Conservation (phyloP, 1,140 invertebrate genomes). For the Camponotus vicinus region DNA sequence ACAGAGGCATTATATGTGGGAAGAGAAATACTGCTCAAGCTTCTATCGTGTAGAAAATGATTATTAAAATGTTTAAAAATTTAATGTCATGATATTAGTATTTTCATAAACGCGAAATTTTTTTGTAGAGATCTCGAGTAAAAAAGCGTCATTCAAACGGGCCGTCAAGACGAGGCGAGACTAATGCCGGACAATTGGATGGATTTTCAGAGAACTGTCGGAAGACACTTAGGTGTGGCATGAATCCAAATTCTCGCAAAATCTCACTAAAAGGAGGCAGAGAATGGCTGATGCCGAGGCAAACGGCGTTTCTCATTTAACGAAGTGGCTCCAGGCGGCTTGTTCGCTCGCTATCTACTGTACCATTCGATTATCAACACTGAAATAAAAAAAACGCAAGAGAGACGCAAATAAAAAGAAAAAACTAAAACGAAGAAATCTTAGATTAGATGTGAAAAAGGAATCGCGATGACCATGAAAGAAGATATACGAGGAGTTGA, state of each 20-base stretch:
- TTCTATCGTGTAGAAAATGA: not conserved
- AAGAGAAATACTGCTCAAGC: not conserved
- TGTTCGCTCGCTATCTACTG: constrained; percentile 34
- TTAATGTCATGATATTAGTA: not conserved
- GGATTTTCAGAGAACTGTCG: constrained; percentile 65
- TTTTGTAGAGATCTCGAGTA: not conserved
- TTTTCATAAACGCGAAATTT: not conserved
- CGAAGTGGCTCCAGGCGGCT: constrained; percentile 29
- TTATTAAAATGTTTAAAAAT: not conserved
- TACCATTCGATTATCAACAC: constrained; percentile 33
- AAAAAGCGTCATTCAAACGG: not conserved
- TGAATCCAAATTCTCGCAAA: constrained; percentile 65
- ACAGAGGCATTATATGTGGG: too few relatives aligned
- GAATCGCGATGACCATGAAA: constrained; percentile 15
- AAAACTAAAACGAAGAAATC: not conserved
- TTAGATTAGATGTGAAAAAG: constrained; percentile 24
- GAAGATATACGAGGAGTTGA: constrained; percentile 20
- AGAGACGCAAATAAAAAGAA: constrained; percentile 16
- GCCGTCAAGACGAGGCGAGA: constrained; percentile 62
- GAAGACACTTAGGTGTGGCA: constrained; percentile 71
- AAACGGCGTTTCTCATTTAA: constrained; percentile 45
- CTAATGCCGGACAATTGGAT: constrained; percentile 67
- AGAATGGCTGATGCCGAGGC: constrained; percentile 23
- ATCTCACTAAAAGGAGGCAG: constrained; percentile 33
- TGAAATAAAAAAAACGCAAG: constrained; percentile 16